Base-by-base conservation (phyloP, 2,113 vertebrate genomes). In the Psettodes erumei region DNA sequence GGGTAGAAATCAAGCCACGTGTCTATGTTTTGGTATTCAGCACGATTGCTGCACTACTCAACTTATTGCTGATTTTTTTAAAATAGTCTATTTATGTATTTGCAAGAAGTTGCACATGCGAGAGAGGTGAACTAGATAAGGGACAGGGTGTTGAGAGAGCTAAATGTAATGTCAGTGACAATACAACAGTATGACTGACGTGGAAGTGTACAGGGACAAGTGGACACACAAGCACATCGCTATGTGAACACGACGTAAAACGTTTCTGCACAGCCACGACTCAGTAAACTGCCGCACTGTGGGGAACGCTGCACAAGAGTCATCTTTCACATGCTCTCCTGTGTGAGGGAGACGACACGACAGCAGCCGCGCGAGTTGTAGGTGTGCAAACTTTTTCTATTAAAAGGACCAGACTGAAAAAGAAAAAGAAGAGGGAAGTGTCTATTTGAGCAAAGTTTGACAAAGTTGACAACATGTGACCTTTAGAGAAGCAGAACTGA, bases 401-500 rank as follows among this genome's bases (percentile, higher is more conserved):
- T 38, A 13, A 58, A 51, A 21, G 7, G 63, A 59, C n/a, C 33
- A 48, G 32, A 69, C 16, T 19, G 6, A 23, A 55, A 30, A 70
- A 62, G 25, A 67, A 67, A 11, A 23, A 19, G 77, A 51, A 84
- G 68, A 10, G 66, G 38, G 37, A 67, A 60, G 28, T 1, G 6
- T 47, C 38, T 69, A 33, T 60, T 63, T 60, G 25, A 55, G 25
- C 25, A 55, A 27, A 38, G 30, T 6, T 21, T 30, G 0, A 55
- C 8, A 30, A 66, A 21, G 9, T 47, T 56, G 30, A 43, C 21
- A 43, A 63, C 59, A 56, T 58, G 40, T 61, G 61, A 9, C 0
- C n/a, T 81, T 71, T 60, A 61, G 63, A 43, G 87, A 87, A 86
- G 67, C 32, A 38, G 33, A 77, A 68, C 2, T 75, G 77, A 77